phyloP scores from a whole-genome alignment of 2,888 invertebrate genomes.

The Psylliodes chrysocephalus region DNA sequence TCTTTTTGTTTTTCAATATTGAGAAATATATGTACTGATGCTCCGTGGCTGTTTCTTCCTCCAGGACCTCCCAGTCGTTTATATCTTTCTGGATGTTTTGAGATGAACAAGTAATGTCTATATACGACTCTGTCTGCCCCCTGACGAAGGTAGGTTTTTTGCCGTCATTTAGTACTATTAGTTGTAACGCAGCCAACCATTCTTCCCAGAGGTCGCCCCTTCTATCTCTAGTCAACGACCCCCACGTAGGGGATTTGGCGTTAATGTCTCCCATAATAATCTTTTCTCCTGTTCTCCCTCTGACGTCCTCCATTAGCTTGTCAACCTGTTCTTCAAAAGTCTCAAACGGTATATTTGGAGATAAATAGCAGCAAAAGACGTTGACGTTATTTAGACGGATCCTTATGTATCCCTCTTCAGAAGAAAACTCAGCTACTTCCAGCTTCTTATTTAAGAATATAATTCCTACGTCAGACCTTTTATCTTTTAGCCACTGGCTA shows the following conservation, averaged over 20 bases:
- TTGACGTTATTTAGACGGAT: no score
- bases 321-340: neutral
- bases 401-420: neutral
- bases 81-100: neutral
- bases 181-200: neutral
- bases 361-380: neutral
- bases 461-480: neutral
- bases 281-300: constrained; percentile 1
- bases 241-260: constrained; percentile 2
- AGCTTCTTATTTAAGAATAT: neutral
- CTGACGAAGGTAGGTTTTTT: neutral
- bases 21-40: neutral
- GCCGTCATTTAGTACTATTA: neutral
- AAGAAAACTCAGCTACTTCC: neutral
- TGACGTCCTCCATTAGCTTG: neutral
- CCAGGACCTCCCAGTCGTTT: neutral
- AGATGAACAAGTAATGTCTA: neutral
- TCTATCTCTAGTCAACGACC: neutral
- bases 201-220: neutral
- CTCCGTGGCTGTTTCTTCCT: neutral
- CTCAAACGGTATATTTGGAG: neutral
- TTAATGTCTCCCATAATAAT: neutral
- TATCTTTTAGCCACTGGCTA: neutral
- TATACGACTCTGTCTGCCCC: neutral
- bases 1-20: no score